Percentiles rank a stretch among this genome's conserved stretches.
Evolutionary conservation across 1,140 invertebrate species (phyloP).

Genomic region (Arion vulgaris): DNA sequence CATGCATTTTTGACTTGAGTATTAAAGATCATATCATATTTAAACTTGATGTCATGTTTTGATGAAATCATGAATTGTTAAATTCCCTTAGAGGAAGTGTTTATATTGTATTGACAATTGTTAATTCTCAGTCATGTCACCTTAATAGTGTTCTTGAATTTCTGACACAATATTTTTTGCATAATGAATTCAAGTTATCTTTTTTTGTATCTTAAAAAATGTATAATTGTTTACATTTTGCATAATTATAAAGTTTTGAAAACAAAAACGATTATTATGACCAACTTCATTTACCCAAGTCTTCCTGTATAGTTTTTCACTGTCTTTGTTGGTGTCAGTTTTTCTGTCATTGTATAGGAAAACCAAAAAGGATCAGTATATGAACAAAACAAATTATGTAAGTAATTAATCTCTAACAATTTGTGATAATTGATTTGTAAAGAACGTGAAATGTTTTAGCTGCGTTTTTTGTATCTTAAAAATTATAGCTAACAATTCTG

Average conservation of each 20-base stretch:
- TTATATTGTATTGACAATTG: not conserved
- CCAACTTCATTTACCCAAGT: not conserved
- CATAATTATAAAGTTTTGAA: not conserved
- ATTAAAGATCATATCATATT: not conserved
- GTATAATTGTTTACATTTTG: not conserved
- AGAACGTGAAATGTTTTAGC: too few species aligned
- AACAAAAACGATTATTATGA: not conserved
- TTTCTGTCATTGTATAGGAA: not conserved
- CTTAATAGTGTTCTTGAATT: not conserved
- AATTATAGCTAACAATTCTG: too few species aligned
- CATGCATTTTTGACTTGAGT: not conserved
- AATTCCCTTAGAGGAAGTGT: not conserved
- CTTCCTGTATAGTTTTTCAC: not conserved
- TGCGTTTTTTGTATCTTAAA: too few species aligned
- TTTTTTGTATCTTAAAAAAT: not conserved
- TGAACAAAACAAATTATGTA: too few species aligned
- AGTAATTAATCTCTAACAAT: too few species aligned
- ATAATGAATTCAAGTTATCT: not conserved
- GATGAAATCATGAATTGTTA: not conserved
- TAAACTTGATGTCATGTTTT: not conserved
- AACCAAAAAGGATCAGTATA: not conserved
- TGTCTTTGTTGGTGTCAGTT: not conserved
- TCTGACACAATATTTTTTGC: not conserved
- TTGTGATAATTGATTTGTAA: too few species aligned
- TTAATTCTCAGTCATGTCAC: not conserved